These are phyloP conservation scores for Drosophila watanabei DNA, from an alignment of 1,140 invertebrate species.

Conservation along the genomic window DNA sequence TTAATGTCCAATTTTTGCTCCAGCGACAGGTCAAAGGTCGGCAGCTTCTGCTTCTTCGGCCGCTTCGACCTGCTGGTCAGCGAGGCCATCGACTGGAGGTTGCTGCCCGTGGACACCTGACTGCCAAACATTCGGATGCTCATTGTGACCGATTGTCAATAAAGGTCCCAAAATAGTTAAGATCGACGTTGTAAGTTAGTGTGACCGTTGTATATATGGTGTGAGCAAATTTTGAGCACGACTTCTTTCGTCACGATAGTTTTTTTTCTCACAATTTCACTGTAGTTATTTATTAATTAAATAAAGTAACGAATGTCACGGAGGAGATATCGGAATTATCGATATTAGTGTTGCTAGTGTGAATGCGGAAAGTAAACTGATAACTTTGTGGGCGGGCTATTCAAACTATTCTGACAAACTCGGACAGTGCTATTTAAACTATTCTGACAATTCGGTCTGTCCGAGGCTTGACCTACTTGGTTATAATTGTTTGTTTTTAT, in stretches of 20 bases:
- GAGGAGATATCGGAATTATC: neutral
- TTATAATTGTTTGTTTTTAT: neutral
- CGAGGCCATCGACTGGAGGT: conserved; percentile 23
- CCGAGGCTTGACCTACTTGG: neutral
- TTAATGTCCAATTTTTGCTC: conserved; percentile 96
- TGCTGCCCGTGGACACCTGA: conserved; percentile 34
- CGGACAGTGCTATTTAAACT: neutral
- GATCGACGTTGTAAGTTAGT: neutral
- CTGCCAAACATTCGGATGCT: conserved; percentile 4
- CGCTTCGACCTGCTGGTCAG: neutral
- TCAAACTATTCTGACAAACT: conserved; percentile 11
- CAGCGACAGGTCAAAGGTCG: conserved; percentile 93
- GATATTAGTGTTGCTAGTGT: conserved; percentile 13
- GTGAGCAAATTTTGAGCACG: neutral
- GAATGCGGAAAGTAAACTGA: conserved; percentile 10
- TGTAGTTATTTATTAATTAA: neutral
- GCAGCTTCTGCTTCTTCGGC: conserved; percentile 86
- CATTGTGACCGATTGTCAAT: conserved; percentile 6
- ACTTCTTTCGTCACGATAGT: conserved; percentile 6
- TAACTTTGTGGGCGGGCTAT: conserved; percentile 4
- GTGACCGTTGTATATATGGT: conserved; percentile 9
- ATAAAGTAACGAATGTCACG: neutral
- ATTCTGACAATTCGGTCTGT: conserved; percentile 1
- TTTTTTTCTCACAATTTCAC: neutral
- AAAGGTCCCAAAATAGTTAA: neutral